These are phyloP conservation scores for Unio delphinus DNA, from an alignment of 2,888 invertebrate genomes.

Conservation along the genomic window DNA sequence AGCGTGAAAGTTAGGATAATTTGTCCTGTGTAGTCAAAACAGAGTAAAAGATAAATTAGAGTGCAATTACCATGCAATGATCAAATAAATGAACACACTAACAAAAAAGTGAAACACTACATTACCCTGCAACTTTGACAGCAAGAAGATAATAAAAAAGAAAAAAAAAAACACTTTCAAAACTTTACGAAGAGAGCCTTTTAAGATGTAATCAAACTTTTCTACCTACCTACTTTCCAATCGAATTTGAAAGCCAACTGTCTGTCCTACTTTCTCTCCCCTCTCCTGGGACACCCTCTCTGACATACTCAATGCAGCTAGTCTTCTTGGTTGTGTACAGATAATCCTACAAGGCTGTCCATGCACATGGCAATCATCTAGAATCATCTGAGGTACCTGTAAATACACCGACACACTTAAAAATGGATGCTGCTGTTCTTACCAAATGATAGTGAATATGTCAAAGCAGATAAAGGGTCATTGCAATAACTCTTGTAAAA, in stretches of 20 bases:
- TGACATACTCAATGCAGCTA: constrained; percentile 91
- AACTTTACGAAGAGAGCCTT: neutral
- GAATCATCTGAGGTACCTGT: constrained; percentile 92
- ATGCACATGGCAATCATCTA: constrained; percentile 81
- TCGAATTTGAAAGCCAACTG: constrained; percentile 91
- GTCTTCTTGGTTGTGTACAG: constrained; percentile 92
- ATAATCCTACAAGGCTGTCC: constrained; percentile 84
- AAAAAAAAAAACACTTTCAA: constrained; percentile 3
- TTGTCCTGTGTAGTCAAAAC: too few species aligned
- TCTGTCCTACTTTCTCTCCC: constrained; percentile 83
- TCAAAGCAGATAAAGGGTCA: too few species aligned
- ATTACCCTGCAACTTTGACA: neutral
- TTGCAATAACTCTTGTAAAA: too few species aligned
- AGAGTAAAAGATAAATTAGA: too few species aligned
- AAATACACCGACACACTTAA: constrained; percentile 1
- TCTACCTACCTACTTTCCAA: constrained; percentile 81
- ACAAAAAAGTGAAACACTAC: neutral
- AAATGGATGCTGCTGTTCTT: too few species aligned
- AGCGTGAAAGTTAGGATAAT: too few species aligned
- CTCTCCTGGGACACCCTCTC: constrained; percentile 92
- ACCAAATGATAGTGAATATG: too few species aligned
- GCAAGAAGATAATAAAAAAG: neutral
- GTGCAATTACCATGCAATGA: too few species aligned
- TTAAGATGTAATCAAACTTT: neutral
- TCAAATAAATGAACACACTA: neutral